Evolutionary conservation across 2,113 vertebrate species (phyloP).

Genomic region (Taxidea taxus): DNA sequence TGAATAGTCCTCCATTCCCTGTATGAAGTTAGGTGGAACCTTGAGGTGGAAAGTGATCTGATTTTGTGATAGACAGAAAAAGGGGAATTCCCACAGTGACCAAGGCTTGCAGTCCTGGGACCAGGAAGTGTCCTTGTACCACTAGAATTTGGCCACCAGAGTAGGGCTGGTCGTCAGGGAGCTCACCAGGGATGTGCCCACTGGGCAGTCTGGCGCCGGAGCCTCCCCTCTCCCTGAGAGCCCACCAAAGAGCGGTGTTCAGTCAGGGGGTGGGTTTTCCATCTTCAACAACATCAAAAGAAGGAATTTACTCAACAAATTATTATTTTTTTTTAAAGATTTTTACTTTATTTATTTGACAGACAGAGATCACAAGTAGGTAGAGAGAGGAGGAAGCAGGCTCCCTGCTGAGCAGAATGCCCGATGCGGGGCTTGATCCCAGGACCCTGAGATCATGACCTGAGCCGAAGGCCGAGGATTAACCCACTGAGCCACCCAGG

Average conservation of each 20-base stretch:
- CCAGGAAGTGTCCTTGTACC: neutral
- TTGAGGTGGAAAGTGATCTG: neutral
- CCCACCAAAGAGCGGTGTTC: neutral
- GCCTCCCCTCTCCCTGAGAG: rapidly evolving
- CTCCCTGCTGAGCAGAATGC: no score
- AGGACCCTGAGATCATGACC: no score
- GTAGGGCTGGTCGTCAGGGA: neutral
- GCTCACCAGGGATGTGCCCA: neutral
- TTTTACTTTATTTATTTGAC: no score
- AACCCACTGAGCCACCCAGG: no score
- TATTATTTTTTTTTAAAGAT: no score
- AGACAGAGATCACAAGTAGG: no score
- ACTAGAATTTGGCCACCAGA: neutral
- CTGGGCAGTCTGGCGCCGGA: neutral
- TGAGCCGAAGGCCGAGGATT: no score
- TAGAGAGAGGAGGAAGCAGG: no score
- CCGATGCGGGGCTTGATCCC: no score
- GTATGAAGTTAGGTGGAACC: neutral
- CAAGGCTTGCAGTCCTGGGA: neutral
- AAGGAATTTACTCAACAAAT: no score
- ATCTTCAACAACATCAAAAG: neutral
- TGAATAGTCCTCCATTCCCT: neutral
- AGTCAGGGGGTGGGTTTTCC: neutral
- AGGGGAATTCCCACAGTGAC: rapidly evolving
- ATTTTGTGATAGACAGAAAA: neutral